Conservation (phyloP, 2,888 invertebrate species). For the Caenorhabditis sp. region DNA sequence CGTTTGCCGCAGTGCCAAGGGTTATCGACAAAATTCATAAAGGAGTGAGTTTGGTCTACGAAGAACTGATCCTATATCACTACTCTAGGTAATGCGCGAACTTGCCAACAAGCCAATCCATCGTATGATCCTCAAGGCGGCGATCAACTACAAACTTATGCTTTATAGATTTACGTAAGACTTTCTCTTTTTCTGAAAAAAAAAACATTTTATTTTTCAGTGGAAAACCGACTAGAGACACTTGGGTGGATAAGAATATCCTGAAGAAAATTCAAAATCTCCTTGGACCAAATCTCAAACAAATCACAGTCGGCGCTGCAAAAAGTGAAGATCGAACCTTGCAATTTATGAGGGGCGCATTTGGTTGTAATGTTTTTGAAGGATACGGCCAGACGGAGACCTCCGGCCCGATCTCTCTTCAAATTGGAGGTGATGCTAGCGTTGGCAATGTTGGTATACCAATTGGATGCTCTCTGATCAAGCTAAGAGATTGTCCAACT, state of each 20-base stretch:
- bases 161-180: constrained; percentile 31
- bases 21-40: constrained; percentile 39
- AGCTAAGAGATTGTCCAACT: constrained; percentile 30
- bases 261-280: constrained; percentile 30
- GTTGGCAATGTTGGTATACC: constrained; percentile 31
- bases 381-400: constrained; percentile 44
- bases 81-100: no score
- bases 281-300: constrained; percentile 19
- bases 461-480: constrained; percentile 19
- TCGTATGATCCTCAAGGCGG: constrained; percentile 26
- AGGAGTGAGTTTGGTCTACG: neutral
- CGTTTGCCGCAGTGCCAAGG: constrained; percentile 36
- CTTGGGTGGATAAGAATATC: constrained; percentile 34
- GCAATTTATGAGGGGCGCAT: constrained; percentile 25
- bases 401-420: constrained; percentile 16
- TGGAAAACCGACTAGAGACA: constrained; percentile 20
- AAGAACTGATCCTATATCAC: no score
- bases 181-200: neutral
- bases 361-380: constrained; percentile 33
- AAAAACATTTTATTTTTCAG: constrained; percentile 10
- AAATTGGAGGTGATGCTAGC: constrained; percentile 21
- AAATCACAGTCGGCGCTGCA: constrained; percentile 33
- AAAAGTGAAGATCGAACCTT: constrained; percentile 10
- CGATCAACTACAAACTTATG: constrained; percentile 20
- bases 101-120: constrained; percentile 24